These are phyloP conservation scores for Argyrosomus japonicus DNA, from an alignment of 2,113 vertebrate genomes.

Conservation along the genomic window DNA sequence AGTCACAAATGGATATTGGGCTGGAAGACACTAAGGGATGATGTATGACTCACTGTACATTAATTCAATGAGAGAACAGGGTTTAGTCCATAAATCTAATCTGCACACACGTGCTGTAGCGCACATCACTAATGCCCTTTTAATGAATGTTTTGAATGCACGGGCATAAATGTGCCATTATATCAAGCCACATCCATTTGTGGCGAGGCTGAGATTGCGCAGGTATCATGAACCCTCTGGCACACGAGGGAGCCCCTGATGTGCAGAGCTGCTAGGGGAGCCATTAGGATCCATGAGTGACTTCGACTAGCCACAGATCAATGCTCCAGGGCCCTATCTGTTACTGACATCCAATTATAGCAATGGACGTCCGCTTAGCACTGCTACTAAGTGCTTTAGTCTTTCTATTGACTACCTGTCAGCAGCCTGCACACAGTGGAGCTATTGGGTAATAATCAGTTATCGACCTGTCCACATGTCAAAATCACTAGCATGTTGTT, in stretches of 20 bases:
- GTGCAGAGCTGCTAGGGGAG: constrained; percentile 56
- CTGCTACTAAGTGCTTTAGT: constrained; percentile 74
- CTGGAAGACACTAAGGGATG: constrained; percentile 56
- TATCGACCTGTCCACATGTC: constrained; percentile 63
- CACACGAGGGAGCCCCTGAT: neutral
- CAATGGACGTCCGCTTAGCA: constrained; percentile 69
- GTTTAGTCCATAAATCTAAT: constrained; percentile 69
- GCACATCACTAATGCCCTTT: constrained; percentile 66
- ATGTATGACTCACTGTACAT: constrained; percentile 64
- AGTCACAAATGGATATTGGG: constrained; percentile 63
- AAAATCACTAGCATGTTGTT: constrained; percentile 46
- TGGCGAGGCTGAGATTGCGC: constrained; percentile 2
- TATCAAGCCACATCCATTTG: constrained; percentile 47
- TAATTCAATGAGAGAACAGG: constrained; percentile 67
- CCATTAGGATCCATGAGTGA: constrained; percentile 65
- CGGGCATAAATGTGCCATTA: constrained; percentile 70
- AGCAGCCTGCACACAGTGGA: constrained; percentile 49
- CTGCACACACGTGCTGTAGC: constrained; percentile 46
- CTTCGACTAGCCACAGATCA: constrained; percentile 69
- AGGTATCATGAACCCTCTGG: constrained; percentile 22
- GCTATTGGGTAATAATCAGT: constrained; percentile 71
- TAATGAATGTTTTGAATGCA: constrained; percentile 76
- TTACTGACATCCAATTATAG: constrained; percentile 79
- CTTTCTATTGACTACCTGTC: constrained; percentile 76
- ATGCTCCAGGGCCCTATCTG: constrained; percentile 71